phyloP scores from a whole-genome alignment of 2,797 vertebrate genomes.

The Darevskia mixta region DNA sequence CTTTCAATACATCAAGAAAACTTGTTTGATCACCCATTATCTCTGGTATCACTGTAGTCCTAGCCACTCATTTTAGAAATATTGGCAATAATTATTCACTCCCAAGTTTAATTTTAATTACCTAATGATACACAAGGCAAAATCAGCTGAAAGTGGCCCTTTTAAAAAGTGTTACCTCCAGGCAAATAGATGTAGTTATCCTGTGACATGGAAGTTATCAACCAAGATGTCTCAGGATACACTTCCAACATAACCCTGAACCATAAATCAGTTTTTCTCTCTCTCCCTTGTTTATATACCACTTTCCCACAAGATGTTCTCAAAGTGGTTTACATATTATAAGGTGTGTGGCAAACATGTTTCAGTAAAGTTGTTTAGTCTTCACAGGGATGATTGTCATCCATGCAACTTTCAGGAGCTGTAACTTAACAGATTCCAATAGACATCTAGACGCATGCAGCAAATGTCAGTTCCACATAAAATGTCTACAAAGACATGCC shows the following conservation, averaged over 20 bases:
- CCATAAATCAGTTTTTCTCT: neutral
- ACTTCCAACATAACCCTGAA: neutral
- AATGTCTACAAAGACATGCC: neutral
- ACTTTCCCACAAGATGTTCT: too few species aligned
- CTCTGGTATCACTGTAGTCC: neutral
- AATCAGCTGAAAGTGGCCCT: neutral
- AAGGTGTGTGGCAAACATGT: too few species aligned
- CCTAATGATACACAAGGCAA: neutral
- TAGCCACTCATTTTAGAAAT: neutral
- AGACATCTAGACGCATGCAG: neutral
- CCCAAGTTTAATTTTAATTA: neutral
- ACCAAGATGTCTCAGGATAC: neutral
- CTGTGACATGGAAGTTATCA: too few species aligned
- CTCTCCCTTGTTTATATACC: too few species aligned
- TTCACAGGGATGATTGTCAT: neutral
- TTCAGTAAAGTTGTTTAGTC: too few species aligned
- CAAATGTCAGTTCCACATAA: neutral
- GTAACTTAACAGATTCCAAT: neutral
- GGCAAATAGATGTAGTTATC: neutral
- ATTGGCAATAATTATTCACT: neutral
- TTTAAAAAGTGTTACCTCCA: neutral
- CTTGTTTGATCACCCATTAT: too few species aligned
- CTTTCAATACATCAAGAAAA: neutral
- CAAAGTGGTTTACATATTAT: too few species aligned
- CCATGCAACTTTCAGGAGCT: neutral